These are phyloP conservation scores for Amphimedon queenslandica DNA, from an alignment of 37 sponge, comb jelly and placozoan species.

Conservation along the genomic window DNA sequence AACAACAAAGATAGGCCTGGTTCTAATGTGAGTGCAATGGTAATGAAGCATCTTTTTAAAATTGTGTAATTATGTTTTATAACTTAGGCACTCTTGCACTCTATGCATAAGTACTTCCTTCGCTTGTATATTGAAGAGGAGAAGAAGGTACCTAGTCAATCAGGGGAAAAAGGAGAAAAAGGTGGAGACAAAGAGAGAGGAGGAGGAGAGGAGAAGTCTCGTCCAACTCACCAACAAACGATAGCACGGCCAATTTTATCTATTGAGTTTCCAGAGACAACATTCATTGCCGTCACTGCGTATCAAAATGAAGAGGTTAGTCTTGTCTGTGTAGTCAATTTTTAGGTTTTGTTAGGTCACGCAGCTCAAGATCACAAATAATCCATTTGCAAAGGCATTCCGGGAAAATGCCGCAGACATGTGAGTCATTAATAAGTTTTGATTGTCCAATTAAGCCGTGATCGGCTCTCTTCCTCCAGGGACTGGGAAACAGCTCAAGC, in stretches of 20 bases:
- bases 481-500: conserved; percentile 70
- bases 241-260: conserved; percentile 19
- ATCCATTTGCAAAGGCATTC: conserved; percentile 89
- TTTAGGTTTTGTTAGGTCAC: conserved; percentile 46
- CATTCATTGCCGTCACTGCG: conserved; percentile 81
- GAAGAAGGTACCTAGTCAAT: conserved; percentile 10
- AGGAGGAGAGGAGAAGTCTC: too few relatives aligned
- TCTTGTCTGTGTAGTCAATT: too few relatives aligned
- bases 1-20: conserved; percentile 70
- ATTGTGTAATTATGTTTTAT: neutral
- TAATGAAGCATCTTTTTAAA: neutral
- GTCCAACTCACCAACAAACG: conserved; percentile 13
- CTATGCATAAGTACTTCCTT: conserved; percentile 80
- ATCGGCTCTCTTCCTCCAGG: conserved; percentile 13
- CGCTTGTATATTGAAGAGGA: conserved; percentile 62
- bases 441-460: neutral
- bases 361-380: conserved; percentile 81
- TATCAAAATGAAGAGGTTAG: conserved; percentile 83
- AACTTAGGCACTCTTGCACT: conserved; percentile 58
- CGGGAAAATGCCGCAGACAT: conserved; percentile 62
- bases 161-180: too few relatives aligned
- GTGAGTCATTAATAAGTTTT: conserved; percentile 12
- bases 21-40: conserved; percentile 43
- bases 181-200: too few relatives aligned
- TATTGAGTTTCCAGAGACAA: conserved; percentile 71